Evolutionary conservation across 2,797 vertebrate genomes (phyloP), one percentile per base, ranked within the genome.

Genomic region (Centroberyx gerrardi): DNA sequence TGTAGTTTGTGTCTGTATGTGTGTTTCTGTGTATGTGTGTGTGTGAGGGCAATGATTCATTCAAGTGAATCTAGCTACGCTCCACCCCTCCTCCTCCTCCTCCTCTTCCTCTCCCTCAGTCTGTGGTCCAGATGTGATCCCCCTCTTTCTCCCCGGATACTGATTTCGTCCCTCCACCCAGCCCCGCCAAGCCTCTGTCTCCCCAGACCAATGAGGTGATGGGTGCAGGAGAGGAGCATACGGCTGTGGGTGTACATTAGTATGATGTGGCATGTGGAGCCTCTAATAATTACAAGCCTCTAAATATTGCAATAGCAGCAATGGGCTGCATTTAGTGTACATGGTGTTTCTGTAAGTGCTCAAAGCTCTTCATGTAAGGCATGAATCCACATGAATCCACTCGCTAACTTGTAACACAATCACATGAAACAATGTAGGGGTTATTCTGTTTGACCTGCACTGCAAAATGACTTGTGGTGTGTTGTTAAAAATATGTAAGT

Each of bases 51-150:
- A 78, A 78, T 90, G 90, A 92, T 90, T 94, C 92, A 93, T 89
- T 90, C 83, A 89, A 64, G 72, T 84, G 76, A 84, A 73, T 84
- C 44, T 75, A 58, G 44, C 53, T 53, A 56, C 78, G 63, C 52
- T 74, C 60, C 64, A 67, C 76, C 74, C 70, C 79, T 70, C 67
- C 81, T 68, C 60, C 76, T 80, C 69, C 72, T 33, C 33, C 4
- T 13, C 63, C 51, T 51, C 74, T 62, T 77, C 66, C 83, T 78
- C 75, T 83, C 52, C 12, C 73, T 73, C 75, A 56, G 79, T 72
- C 92, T 90, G 85, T 78, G 75, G 88, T 91, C 91, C 93, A 93
- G 91, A 92, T 93, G 92, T 90, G 92, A 81, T 85, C 73, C 62
- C 80, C 68, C 18, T 46, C 61, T 78, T 85, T 90, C 90, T 90